Evolutionary conservation across 2,113 vertebrate genomes (phyloP).

Genomic region (Dicentrarchus labrax): DNA sequence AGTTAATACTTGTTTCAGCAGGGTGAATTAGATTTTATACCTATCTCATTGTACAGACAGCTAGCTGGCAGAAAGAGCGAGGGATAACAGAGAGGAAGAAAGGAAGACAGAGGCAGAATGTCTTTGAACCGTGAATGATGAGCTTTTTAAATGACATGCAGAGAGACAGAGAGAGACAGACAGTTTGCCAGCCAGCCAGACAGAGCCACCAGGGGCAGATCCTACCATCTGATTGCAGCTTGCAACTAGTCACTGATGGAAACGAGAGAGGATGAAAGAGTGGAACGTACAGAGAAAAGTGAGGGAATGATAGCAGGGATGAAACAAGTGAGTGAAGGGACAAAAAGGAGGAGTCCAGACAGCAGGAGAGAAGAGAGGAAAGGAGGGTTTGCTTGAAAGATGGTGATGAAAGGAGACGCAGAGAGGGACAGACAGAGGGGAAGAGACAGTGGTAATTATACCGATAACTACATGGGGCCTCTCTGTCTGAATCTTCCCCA

Average conservation of each 20-base stretch:
- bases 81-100: constrained; percentile 28
- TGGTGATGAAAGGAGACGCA: constrained; percentile 26
- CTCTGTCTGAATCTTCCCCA: background rate
- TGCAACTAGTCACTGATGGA: constrained; percentile 8
- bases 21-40: constrained; percentile 34
- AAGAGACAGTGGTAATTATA: constrained; percentile 31
- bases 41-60: constrained; percentile 39
- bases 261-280: constrained; percentile 7
- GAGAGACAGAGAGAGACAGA: constrained; percentile 8
- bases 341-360: constrained; percentile 5
- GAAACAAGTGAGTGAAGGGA: constrained; percentile 2
- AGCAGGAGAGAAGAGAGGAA: background rate
- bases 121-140: constrained; percentile 51
- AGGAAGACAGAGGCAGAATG: constrained; percentile 8
- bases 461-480: constrained; percentile 29
- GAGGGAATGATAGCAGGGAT: background rate
- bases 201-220: constrained; percentile 31
- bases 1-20: constrained; percentile 47
- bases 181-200: background rate
- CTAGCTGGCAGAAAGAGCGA: constrained; percentile 35
- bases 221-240: constrained; percentile 27
- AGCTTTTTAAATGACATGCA: constrained; percentile 38
- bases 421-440: constrained; percentile 22
- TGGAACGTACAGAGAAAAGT: background rate
- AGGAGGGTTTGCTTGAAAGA: constrained; percentile 6